Evolutionary conservation across 2,888 invertebrate genomes (phyloP), one percentile per base, ranked within the genome.

Genomic region (Eristalis intricaria): DNA sequence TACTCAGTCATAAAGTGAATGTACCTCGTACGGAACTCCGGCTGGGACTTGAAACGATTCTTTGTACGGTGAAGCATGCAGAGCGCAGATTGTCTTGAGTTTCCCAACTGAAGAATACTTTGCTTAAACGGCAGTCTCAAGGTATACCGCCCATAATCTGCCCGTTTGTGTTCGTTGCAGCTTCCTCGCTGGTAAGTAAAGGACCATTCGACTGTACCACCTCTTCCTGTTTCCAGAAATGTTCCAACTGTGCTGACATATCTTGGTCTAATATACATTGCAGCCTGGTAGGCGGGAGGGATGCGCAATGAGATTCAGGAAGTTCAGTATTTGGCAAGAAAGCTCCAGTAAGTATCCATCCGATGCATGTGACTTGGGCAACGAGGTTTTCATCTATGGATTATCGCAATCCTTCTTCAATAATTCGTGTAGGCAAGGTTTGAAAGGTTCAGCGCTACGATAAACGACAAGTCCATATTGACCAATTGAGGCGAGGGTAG

Each of bases 1-100:
- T 70, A 32, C 23, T 70, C 70, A 2, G 4, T 13, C 70, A 70
- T 70, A 11, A 70, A 70, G 13, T 32, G 1, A 22, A 58, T 11
- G 35, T 70, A 58, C 23, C 1, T 23, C 35, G 23, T 22, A 2
- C 22, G 35, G 19, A 58, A 56, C 15, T 56, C 19, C 7, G 56
- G 68, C 13, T 70, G 58, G 26, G 13, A n/a, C 35, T 70, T 58
- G 0, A 70, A 70, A 0, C 38, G 32, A 19, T 32, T 19, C 38
- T 60, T 35, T 13, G 23, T 22, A 5, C 3, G 22, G 11, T 1
- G 70, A 23, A 70, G 60, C 38, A 35, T 60, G 23, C 11, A 2
- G 11, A n/a, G 32, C 7, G 58, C 58, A 15, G 32, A n/a, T 58
- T 35, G 32, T 11, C 13, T 38, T 4, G 23, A 58, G 35, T 70